A percentile compares a stretch with the other conserved stretches of the same genome.
Evolutionary conservation across 2,888 invertebrate genomes (phyloP).

Genomic region (Acronicta alni): DNA sequence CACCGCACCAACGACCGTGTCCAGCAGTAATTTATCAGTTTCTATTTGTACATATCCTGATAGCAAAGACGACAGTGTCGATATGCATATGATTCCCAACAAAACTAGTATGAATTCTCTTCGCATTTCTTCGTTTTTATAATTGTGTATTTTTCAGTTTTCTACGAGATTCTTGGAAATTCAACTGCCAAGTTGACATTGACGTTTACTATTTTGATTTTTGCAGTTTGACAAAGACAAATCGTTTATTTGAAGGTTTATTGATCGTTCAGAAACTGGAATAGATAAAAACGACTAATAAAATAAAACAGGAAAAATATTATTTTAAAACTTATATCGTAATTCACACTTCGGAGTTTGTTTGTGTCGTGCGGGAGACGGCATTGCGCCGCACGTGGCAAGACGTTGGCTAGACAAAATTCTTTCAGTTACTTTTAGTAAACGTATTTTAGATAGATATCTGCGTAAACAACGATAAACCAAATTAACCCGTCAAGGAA

Average conservation of each 20-base stretch:
- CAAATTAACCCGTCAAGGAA: too few relatives aligned
- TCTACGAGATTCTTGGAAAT: neutral
- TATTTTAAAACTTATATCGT: too few relatives aligned
- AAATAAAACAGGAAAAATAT: too few relatives aligned
- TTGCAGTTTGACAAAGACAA: neutral
- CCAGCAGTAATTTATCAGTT: conserved; percentile 74
- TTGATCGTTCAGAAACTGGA: too few relatives aligned
- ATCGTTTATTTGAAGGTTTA: neutral
- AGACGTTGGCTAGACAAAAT: too few relatives aligned
- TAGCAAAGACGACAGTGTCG: conserved; percentile 76
- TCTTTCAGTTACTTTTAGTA: too few relatives aligned
- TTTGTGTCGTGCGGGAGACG: too few relatives aligned
- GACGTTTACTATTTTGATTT: conserved; percentile 3
- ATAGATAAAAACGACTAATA: too few relatives aligned
- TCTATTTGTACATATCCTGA: conserved; percentile 71
- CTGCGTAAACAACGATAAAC: too few relatives aligned
- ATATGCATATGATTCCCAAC: conserved; percentile 77
- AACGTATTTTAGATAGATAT: too few relatives aligned
- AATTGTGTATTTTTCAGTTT: conserved; percentile 15
- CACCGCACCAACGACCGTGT: conserved; percentile 76
- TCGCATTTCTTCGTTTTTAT: conserved; percentile 67
- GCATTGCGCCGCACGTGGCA: too few relatives aligned
- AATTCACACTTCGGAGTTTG: too few relatives aligned
- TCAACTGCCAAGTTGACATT: conserved; percentile 18
- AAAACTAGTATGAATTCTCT: conserved; percentile 78